Evolutionary conservation across 1,140 invertebrate species (phyloP).

Genomic region (Holcopasites calliopsidis): DNA sequence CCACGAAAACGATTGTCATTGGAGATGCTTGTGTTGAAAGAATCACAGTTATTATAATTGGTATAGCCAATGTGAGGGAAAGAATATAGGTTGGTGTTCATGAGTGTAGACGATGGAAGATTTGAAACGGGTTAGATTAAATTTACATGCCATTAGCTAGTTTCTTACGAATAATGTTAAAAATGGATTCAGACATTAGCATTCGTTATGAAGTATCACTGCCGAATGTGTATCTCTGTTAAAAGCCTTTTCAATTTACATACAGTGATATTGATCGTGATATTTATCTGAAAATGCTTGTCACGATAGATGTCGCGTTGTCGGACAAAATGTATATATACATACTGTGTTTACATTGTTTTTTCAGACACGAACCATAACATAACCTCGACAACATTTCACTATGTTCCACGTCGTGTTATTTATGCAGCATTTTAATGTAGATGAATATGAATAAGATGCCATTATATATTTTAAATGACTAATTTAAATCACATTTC

Average conservation of each 20-base stretch:
- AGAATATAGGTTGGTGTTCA: conserved; percentile 11
- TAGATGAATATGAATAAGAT: too few species aligned
- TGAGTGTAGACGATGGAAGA: conserved; percentile 22
- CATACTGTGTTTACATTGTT: too few species aligned
- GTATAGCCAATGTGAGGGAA: conserved; percentile 25
- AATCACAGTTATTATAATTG: conserved; percentile 11
- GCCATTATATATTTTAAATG: too few species aligned
- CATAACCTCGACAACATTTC: too few species aligned
- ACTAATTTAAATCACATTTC: too few species aligned
- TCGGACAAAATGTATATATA: conserved; percentile 6
- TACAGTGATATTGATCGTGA: conserved; percentile 3
- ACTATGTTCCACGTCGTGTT: too few species aligned
- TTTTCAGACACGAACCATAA: too few species aligned
- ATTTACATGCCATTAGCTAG: too few species aligned
- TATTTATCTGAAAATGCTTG: background rate
- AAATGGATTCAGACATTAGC: background rate
- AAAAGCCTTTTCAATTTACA: background rate
- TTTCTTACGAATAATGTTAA: background rate
- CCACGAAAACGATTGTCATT: conserved; percentile 71
- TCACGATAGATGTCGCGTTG: conserved; percentile 10
- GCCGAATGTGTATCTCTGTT: background rate
- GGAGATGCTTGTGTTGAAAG: conserved; percentile 48
- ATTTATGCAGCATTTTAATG: too few species aligned
- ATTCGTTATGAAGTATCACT: background rate
- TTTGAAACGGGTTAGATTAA: background rate